These are phyloP conservation scores for Parus major DNA, from an alignment of 2,113 vertebrate genomes.

Conservation along the genomic window DNA sequence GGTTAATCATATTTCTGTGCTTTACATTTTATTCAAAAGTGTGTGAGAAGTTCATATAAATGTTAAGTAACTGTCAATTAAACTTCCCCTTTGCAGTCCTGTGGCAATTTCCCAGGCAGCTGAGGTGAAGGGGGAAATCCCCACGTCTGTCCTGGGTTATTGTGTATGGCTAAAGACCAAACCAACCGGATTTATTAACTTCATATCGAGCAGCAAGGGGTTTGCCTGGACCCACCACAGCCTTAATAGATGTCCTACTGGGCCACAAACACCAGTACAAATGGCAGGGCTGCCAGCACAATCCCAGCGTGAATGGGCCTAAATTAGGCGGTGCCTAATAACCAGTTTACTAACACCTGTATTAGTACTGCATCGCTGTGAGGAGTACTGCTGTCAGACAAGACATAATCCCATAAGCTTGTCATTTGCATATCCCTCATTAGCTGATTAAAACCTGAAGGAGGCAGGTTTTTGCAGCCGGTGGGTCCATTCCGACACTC, in stretches of 20 bases:
- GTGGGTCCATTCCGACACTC: slow-evolving; percentile 73
- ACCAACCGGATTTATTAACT: slow-evolving; percentile 62
- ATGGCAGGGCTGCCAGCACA: slow-evolving; percentile 76
- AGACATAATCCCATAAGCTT: slow-evolving; percentile 92
- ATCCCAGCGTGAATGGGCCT: slow-evolving; percentile 78
- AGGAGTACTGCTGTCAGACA: slow-evolving; percentile 83
- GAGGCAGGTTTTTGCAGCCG: slow-evolving; percentile 74
- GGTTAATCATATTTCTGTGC: background rate
- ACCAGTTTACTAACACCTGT: slow-evolving; percentile 93
- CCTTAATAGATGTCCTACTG: slow-evolving; percentile 79
- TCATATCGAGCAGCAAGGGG: slow-evolving; percentile 53
- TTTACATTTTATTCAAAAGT: background rate
- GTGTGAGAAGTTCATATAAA: background rate
- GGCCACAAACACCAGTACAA: slow-evolving; percentile 80
- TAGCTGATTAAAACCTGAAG: slow-evolving; percentile 82
- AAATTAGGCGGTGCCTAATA: slow-evolving; percentile 85
- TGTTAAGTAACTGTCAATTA: background rate
- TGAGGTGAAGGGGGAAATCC: background rate
- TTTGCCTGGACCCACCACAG: slow-evolving; percentile 89
- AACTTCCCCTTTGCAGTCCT: background rate
- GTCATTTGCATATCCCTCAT: slow-evolving; percentile 90
- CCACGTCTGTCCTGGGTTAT: background rate
- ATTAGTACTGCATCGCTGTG: slow-evolving; percentile 81
- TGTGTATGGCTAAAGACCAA: slow-evolving; percentile 32
- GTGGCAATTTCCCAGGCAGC: slow-evolving; percentile 67